Evolutionary conservation across 1,140 invertebrate species (phyloP), one percentile per base, ranked within the genome.

Genomic region (Aphis craccivora): DNA sequence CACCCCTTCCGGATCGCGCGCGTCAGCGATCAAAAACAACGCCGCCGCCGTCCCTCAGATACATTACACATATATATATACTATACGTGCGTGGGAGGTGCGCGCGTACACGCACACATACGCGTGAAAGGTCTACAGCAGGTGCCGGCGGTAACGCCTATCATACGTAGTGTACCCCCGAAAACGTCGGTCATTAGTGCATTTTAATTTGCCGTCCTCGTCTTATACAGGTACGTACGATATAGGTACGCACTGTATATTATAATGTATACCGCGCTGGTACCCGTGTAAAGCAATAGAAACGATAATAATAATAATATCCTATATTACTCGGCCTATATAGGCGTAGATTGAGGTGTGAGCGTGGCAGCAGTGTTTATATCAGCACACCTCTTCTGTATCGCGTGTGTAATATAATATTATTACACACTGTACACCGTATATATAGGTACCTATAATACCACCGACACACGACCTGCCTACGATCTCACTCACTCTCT

Each of bases 161-260:
- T 51, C 4, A 11, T 30, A 87, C 43, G 37, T 20, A 18, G 22
- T 18, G 86, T 87, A 48, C 48, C 25, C 40, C 83, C 86, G 7
- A 53, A 88, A 88, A 53, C 48, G 45, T 88, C 86, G 45, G 86
- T 88, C 86, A 88, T 88, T 88, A 88, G 86, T 88, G 86, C 86
- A 51, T 88, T 88, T 88, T 88, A 88, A 88, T 88, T 53, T 51
- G 48, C 86, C 86, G n/a, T n/a, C 60, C 60, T 30, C 60, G 30
- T 45, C 45, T 43, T n/a, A n/a, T 43, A 43, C n/a, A n/a, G n/a
- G n/a, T n/a, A n/a, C n/a, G n/a, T 83, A 43, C 37, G 37, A 83
- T 5, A 81, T n/a, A 14, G 40, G 84, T 84, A 86, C 40, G 84
- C 43, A 22, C 60, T 30, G 30, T 45, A 45, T 25, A 84, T 23